Percentiles rank a stretch among this genome's conserved stretches.
These are phyloP conservation scores for Rutpela maculata DNA, from an alignment of 2,888 invertebrate genomes.

Conservation along the genomic window DNA sequence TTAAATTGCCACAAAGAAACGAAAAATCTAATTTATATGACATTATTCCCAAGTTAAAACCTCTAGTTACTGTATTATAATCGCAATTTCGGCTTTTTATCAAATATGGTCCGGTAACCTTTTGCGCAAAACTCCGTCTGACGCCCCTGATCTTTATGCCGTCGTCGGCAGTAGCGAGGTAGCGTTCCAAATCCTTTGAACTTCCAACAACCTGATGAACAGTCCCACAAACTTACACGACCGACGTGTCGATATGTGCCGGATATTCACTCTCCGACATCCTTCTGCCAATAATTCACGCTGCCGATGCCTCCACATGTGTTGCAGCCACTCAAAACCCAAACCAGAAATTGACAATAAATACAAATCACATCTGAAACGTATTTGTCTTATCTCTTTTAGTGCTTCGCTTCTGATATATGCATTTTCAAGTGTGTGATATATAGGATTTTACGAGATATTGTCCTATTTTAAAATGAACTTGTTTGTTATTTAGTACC, in stretches of 20 bases:
- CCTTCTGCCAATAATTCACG: constrained; percentile 34
- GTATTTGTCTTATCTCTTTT: constrained; percentile 11
- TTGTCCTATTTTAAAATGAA: too few relatives aligned
- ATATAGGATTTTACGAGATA: background rate
- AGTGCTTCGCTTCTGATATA: background rate
- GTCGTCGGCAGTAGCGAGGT: background rate
- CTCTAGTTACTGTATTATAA: too few relatives aligned
- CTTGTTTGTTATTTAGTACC: too few relatives aligned
- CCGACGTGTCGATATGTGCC: constrained; percentile 39
- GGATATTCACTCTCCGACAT: constrained; percentile 26
- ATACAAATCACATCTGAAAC: constrained; percentile 16
- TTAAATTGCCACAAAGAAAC: too few relatives aligned
- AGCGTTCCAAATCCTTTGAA: constrained; percentile 37
- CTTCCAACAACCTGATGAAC: constrained; percentile 54
- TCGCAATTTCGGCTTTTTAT: too few relatives aligned
- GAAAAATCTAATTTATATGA: too few relatives aligned
- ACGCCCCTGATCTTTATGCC: background rate
- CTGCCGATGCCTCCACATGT: constrained; percentile 16
- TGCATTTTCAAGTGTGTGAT: background rate
- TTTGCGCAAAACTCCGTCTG: background rate
- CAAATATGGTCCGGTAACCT: background rate
- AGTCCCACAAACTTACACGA: constrained; percentile 40
- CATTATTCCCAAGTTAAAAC: too few relatives aligned
- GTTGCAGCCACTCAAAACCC: constrained; percentile 14
- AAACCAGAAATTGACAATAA: constrained; percentile 26